Base-by-base conservation (phyloP, 2,113 vertebrate species). In the Myotis brandtii region DNA sequence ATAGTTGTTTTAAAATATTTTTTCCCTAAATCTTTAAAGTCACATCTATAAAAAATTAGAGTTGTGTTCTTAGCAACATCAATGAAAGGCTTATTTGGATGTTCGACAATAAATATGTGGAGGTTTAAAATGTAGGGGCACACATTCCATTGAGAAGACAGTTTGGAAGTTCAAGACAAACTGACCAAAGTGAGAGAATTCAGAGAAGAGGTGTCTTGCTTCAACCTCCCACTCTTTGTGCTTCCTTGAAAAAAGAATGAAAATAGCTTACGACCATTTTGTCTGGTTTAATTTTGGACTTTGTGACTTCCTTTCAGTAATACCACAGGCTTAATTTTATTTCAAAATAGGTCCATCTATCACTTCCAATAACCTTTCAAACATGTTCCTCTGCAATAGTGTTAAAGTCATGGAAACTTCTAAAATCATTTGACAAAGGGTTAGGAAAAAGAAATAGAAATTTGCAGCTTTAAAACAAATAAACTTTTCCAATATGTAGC, bases 271-370 rank as follows among this genome's bases (percentile, higher is more conserved):
- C 90, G 75, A 84, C 72, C 48, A 54, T 94, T 86, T n/a, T 79
- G 27, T 83, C 89, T 46, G 7, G 56, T 86, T 91, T 91, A 81
- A 85, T 94, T 91, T 95, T 94, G 83, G 82, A 90, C 94, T 95
- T 93, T 34, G 46, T 93, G 83, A 91, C 92, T 96, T 96, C 62
- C 81, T 73, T 96, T 97, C 52, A 89, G n/a, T 77, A 95, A 90
- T 79, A 70, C 37, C 43, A 86, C 50, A 80, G 93, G 83, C 70
- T 96, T 93, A 48, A 72, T 95, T 96, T 95, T 95, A 82, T 96
- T 96, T 97, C 80, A 86, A 40, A 93, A 67, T 91, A 86, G 46
- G 11, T 46, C 93, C 89, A 64, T 94, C 89, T 94, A 76, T 95
- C 73, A 70, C 62, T 92, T 92, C 79, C 81, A 80, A 7, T 95